Evolutionary conservation across 2,797 vertebrate genomes (phyloP).

Genomic region (Lacerta bilineata): DNA sequence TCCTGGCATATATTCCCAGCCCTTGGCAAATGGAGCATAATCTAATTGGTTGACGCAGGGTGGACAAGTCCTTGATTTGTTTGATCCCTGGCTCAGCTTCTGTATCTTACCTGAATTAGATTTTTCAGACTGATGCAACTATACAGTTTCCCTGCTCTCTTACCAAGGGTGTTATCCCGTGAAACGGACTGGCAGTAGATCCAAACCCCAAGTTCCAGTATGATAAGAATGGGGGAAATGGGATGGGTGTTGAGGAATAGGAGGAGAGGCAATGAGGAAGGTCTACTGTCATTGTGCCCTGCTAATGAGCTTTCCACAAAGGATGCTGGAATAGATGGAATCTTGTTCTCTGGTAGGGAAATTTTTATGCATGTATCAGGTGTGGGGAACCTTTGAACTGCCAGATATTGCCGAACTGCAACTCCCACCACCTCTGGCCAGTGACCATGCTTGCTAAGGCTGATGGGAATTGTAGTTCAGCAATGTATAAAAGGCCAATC

Average conservation of each 20-base stretch:
- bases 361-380: background rate
- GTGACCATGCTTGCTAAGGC: too few relatives aligned
- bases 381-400: too few relatives aligned
- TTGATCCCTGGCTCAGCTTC: background rate
- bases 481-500: too few relatives aligned
- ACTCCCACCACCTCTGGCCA: background rate
- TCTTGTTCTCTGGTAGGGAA: background rate
- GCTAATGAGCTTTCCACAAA: background rate
- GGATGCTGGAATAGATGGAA: background rate
- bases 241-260: too few relatives aligned
- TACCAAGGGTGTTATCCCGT: background rate
- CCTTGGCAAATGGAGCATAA: background rate
- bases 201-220: background rate
- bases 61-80: background rate
- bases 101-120: background rate
- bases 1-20: background rate
- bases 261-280: background rate
- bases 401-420: too few relatives aligned
- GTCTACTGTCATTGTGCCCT: background rate
- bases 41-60: background rate
- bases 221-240: background rate
- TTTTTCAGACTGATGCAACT: background rate
- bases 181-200: background rate
- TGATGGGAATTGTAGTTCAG: too few relatives aligned
- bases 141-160: background rate